Evolutionary conservation across 2,888 invertebrate species (phyloP), one percentile per base, ranked within the genome.

Genomic region (Drosophila recens): DNA sequence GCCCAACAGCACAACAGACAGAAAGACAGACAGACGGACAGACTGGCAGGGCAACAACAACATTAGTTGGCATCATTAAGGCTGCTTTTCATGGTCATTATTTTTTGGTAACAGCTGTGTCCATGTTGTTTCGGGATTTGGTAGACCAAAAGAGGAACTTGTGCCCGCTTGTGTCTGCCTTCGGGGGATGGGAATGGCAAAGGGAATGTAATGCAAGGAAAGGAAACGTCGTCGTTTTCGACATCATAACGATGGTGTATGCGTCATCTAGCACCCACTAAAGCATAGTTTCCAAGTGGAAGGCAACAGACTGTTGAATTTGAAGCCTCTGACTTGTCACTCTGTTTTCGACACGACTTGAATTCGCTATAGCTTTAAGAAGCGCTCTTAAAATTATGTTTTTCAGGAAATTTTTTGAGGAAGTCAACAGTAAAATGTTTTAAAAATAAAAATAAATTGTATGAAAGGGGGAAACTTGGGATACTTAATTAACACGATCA

Each of bases 41-140:
- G 33, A 33, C 27, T 5, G 27, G 27, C 65, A 65, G 67, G n/a
- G 9, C 67, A 64, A 45, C 65, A 66, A 54, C 78, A 84, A 86
- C 91, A 90, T 91, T 90, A 91, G 89, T 89, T 87, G 83, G 91
- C 90, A 91, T 92, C 92, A 92, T 92, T 91, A 92, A 92, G 91
- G 90, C 90, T 91, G 91, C 91, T 92, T 92, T 92, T 92, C 91
- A 92, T 92, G 90, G 91, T 91, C 91, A 91, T 92, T 92, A 91
- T 91, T 91, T 91, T 88, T 82, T 80, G 90, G 91, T 90, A 92
- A 92, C 92, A 92, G 85, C 90, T 92, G 92, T 81, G 91, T 73
- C 88, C 89, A 79, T 82, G 80, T 82, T 87, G 88, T 85, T 79
- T 67, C 65, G 74, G 79, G 81, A 83, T 86, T 85, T 78, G 79